phyloP scores from a whole-genome alignment of 2,888 invertebrate species.

The Ferdinandea cuprea region DNA sequence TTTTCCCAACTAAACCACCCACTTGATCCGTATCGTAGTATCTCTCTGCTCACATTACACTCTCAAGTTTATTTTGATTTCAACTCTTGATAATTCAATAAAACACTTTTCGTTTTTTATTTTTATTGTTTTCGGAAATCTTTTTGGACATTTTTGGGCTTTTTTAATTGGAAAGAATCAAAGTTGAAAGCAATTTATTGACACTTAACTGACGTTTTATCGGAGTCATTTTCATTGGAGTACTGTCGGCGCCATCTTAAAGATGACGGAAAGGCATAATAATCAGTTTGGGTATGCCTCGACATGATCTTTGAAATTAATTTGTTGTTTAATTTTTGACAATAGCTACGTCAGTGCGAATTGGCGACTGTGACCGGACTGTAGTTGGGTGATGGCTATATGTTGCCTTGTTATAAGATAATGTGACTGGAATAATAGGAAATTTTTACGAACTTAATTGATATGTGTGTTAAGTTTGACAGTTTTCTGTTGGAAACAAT shows the following conservation, averaged over 20 bases:
- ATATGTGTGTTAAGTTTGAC: neutral
- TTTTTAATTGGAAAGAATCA: conserved; percentile 22
- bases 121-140: conserved; percentile 14
- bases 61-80: conserved; percentile 23
- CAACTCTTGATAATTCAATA: conserved; percentile 28
- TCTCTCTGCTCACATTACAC: conserved; percentile 5
- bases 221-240: neutral
- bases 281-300: conserved; percentile 23
- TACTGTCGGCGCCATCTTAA: neutral
- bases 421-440: conserved; percentile 2
- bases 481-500: neutral
- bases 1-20: conserved; percentile 24
- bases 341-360: neutral
- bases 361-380: neutral
- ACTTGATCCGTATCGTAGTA: conserved; percentile 9
- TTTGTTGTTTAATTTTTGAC: conserved; percentile 22
- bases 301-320: conserved; percentile 35
- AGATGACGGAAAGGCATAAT: conserved; percentile 8
- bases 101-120: neutral
- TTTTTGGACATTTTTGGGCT: neutral
- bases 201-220: conserved; percentile 31
- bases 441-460: neutral
- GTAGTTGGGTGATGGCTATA: conserved; percentile 1
- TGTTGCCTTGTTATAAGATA: conserved; percentile 11
- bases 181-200: conserved; percentile 29